Evolutionary conservation across 2,888 invertebrate species (phyloP).

Genomic region (Eumerus sabulonum): DNA sequence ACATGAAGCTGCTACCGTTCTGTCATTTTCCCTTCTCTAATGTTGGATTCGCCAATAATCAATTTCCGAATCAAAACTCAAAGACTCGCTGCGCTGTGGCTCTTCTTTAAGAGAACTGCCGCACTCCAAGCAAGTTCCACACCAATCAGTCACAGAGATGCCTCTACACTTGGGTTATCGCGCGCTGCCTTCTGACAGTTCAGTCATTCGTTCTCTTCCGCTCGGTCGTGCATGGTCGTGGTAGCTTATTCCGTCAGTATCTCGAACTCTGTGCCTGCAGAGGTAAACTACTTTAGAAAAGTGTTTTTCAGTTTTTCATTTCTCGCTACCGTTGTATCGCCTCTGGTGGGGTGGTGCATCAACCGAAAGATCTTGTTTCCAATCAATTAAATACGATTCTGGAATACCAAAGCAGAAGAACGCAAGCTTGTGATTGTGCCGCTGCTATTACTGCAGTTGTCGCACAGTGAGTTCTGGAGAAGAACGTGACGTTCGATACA

Average conservation of each 20-base stretch:
- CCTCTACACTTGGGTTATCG: too few species aligned
- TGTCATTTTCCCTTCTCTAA: too few species aligned
- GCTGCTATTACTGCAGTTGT: constrained; percentile 38
- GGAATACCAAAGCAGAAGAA: constrained; percentile 30
- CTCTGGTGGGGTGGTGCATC: constrained; percentile 13
- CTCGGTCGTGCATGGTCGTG: constrained; percentile 36
- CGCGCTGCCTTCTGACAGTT: constrained; percentile 22
- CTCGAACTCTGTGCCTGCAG: constrained; percentile 24
- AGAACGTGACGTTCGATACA: constrained; percentile 50
- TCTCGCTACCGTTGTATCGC: background rate
- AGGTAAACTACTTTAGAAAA: constrained; percentile 33
- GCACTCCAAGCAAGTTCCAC: too few species aligned
- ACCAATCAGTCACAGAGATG: too few species aligned
- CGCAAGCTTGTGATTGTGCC: background rate
- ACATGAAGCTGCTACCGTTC: too few species aligned
- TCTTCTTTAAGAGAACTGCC: too few species aligned
- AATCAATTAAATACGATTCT: constrained; percentile 29
- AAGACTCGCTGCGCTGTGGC: too few species aligned
- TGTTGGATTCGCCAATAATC: too few species aligned
- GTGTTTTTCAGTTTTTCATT: constrained; percentile 32
- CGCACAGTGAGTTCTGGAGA: constrained; percentile 17
- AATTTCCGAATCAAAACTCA: too few species aligned
- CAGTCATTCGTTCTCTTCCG: constrained; percentile 61
- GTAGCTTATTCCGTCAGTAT: too few species aligned
- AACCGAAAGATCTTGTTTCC: constrained; percentile 10